A percentile compares a stretch with the other conserved stretches of the same genome.
These are phyloP conservation scores for Platichthys stellatus DNA, from an alignment of 2,113 vertebrate species.

Conservation along the genomic window DNA sequence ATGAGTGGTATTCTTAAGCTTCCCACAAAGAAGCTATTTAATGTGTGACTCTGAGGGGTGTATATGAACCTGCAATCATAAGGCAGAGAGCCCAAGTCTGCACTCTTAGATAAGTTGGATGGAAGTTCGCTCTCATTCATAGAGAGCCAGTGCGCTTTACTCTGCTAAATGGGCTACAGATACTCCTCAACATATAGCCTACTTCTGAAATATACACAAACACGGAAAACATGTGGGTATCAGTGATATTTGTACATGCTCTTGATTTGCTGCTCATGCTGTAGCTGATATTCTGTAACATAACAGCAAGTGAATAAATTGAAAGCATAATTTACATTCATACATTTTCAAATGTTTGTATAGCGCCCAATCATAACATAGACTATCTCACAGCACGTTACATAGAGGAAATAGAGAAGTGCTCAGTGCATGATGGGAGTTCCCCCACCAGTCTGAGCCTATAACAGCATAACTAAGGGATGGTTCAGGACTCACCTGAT, in stretches of 20 bases:
- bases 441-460: no score
- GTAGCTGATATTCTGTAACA: no score
- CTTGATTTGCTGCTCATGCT: neutral
- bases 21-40: conserved; percentile 67
- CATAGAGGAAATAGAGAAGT: no score
- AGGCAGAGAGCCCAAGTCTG: conserved; percentile 66
- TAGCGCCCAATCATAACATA: no score
- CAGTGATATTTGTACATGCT: neutral
- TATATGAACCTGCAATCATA: conserved; percentile 63
- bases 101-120: conserved; percentile 73
- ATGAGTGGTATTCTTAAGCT: conserved; percentile 65
- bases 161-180: conserved; percentile 47
- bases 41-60: conserved; percentile 54
- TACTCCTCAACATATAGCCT: conserved; percentile 33
- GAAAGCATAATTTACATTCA: no score
- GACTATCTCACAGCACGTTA: no score
- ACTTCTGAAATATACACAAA: conserved; percentile 34
- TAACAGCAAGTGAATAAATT: neutral
- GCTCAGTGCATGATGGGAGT: no score
- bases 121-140: conserved; percentile 63
- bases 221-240: conserved; percentile 16
- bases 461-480: no score
- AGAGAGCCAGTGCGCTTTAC: conserved; percentile 49
- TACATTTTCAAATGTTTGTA: no score
- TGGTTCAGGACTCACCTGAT: no score